phyloP scores from a whole-genome alignment of 2,113 vertebrate genomes.

The Tachycineta bicolor region DNA sequence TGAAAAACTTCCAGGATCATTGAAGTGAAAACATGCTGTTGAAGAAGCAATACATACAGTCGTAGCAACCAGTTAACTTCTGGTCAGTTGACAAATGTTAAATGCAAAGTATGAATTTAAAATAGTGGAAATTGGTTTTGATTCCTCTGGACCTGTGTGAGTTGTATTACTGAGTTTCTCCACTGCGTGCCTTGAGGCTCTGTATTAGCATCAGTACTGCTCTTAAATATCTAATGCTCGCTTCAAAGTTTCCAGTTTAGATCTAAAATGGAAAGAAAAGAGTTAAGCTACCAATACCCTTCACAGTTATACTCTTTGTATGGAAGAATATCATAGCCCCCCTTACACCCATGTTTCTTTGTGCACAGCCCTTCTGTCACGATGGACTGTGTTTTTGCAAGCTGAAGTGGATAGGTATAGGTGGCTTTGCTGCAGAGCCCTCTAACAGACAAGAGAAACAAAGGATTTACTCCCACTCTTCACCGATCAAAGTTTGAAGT shows the following conservation, averaged over 20 bases:
- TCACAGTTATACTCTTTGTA: neutral
- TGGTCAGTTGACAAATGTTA: neutral
- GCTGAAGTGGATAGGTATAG: neutral
- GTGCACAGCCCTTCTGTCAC: neutral
- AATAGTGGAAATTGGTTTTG: neutral
- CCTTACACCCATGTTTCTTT: neutral
- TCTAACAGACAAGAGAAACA: neutral
- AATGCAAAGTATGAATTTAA: neutral
- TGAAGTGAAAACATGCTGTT: neutral
- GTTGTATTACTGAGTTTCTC: neutral
- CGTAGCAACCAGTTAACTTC: accelerated
- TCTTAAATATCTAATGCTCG: neutral
- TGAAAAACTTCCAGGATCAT: neutral
- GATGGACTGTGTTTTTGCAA: neutral
- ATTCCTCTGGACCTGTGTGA: neutral
- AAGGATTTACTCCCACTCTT: neutral
- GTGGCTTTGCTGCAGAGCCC: neutral
- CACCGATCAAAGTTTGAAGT: neutral
- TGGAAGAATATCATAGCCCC: neutral
- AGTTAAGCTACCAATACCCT: neutral
- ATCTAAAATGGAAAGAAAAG: neutral
- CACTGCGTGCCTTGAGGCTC: neutral
- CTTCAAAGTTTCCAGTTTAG: neutral
- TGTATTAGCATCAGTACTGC: neutral
- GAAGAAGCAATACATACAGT: neutral